Conservation (phyloP, 1,140 invertebrate genomes). For the Sipha flava region DNA sequence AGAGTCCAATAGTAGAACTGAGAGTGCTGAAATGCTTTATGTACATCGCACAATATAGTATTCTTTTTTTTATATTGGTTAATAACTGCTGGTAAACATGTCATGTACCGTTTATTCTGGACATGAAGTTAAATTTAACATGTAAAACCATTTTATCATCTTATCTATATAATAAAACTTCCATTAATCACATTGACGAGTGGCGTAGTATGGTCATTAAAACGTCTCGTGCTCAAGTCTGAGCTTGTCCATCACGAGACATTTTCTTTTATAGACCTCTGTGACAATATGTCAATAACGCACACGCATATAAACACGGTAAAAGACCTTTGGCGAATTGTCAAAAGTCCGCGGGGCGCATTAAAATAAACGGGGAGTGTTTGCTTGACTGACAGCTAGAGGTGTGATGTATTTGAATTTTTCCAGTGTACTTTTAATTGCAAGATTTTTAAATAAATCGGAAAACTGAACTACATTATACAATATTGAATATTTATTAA, state of each 20-base stretch:
- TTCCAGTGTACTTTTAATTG: no score
- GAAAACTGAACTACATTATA: no score
- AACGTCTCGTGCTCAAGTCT: neutral
- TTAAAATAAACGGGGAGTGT: neutral
- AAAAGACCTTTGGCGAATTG: neutral
- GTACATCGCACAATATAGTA: no score
- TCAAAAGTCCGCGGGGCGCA: neutral
- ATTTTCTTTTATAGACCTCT: neutral
- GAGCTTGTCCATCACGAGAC: neutral
- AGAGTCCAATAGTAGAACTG: no score
- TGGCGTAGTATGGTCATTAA: neutral
- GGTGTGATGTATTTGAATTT: neutral
- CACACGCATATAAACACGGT: neutral
- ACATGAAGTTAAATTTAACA: neutral
- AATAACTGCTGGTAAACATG: slow-evolving; percentile 1
- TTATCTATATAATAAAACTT: neutral
- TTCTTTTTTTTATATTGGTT: no score
- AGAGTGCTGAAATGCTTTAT: no score
- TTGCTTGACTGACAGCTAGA: neutral
- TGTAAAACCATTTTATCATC: neutral
- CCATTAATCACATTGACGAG: neutral
- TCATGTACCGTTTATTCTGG: neutral
- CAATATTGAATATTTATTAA: no score
- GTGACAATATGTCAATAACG: neutral
- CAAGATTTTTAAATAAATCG: no score